phyloP scores from a whole-genome alignment of 2,888 invertebrate genomes.

The Tetragonisca angustula region DNA sequence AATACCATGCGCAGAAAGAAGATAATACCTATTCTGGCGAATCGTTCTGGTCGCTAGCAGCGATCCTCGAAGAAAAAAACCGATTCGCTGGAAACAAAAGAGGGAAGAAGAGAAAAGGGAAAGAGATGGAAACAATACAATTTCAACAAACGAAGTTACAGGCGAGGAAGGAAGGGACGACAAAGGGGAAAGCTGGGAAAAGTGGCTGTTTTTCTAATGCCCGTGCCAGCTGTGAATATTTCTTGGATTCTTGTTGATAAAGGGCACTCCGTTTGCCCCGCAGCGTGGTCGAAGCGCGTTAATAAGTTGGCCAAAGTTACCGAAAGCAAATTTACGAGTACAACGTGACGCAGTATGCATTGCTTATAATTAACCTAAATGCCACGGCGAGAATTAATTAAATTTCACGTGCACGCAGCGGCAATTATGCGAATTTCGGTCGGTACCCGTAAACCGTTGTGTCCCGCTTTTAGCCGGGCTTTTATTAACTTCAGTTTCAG shows the following conservation, averaged over 20 bases:
- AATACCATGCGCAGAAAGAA: not conserved
- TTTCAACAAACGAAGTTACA: not conserved
- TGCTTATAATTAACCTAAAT: conserved; percentile 44
- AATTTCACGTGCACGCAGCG: conserved; percentile 25
- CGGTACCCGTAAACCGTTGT: not conserved
- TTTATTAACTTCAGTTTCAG: conserved; percentile 36
- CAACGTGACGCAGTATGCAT: conserved; percentile 8
- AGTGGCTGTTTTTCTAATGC: not conserved
- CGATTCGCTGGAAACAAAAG: not conserved
- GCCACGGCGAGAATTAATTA: conserved; percentile 42
- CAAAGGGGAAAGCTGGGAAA: not conserved
- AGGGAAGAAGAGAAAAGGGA: not conserved
- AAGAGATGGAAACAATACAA: not conserved
- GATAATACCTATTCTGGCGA: not conserved
- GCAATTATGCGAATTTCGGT: conserved; percentile 42
- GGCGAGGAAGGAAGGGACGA: not conserved
- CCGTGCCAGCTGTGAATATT: not conserved
- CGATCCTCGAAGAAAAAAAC: not conserved
- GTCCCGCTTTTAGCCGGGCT: not conserved
- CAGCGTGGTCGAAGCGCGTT: not conserved
- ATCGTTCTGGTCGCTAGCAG: not conserved
- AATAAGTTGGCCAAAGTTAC: conserved; percentile 21
- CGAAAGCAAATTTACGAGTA: conserved; percentile 25
- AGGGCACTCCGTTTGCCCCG: not conserved
- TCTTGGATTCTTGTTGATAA: too few relatives aligned